phyloP scores from a whole-genome alignment of 2,113 vertebrate species.

The Phaethornis superciliosus region DNA sequence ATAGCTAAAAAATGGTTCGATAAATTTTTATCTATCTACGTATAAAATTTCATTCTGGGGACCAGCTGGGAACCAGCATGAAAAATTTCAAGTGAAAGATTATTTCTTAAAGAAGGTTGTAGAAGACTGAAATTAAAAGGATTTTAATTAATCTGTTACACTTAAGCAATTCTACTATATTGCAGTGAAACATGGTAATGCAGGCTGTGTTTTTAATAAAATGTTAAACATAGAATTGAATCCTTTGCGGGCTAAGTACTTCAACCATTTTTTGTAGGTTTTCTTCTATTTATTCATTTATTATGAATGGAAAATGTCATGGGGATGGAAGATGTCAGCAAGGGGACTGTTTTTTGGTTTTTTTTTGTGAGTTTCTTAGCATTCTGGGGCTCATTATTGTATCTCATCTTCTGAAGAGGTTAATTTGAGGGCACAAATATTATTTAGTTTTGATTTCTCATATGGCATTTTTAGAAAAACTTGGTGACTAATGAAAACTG shows the following conservation, averaged over 20 bases:
- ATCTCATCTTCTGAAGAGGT: background rate
- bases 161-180: background rate
- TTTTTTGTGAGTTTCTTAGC: background rate
- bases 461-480: too few species aligned
- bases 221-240: background rate
- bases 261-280: background rate
- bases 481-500: background rate
- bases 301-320: background rate
- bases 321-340: background rate
- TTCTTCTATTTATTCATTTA: background rate
- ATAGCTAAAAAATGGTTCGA: background rate
- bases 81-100: background rate
- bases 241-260: background rate
- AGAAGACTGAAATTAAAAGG: background rate
- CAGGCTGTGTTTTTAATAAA: background rate
- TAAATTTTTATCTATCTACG: background rate
- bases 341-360: background rate
- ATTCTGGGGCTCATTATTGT: background rate
- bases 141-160: background rate
- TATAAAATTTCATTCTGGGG: background rate
- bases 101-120: background rate
- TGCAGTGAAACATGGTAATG: background rate
- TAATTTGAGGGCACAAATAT: background rate
- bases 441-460: background rate
- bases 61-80: background rate